Evolutionary conservation across 2,113 vertebrate genomes (phyloP).

Genomic region (Phoenicopterus ruber): DNA sequence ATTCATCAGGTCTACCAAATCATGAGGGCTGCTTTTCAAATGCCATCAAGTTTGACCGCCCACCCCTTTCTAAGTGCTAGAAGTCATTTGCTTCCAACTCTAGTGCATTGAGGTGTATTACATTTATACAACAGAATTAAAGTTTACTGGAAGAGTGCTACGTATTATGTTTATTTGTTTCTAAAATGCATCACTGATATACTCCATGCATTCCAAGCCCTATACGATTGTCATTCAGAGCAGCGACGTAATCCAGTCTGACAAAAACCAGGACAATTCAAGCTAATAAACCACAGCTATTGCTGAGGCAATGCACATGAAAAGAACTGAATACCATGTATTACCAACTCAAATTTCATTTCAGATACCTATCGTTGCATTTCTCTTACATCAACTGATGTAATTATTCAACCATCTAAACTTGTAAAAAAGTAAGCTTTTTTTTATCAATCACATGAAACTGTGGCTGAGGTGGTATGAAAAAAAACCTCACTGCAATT

Average conservation of each 20-base stretch:
- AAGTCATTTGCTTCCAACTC: not conserved
- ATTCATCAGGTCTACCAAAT: not conserved
- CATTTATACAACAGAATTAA: not conserved
- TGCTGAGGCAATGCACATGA: not conserved
- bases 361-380: not conserved
- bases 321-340: not conserved
- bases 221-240: not conserved
- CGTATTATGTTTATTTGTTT: not conserved
- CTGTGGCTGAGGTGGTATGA: not conserved
- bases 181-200: not conserved
- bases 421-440: not conserved
- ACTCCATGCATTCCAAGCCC: not conserved
- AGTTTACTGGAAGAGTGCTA: not conserved
- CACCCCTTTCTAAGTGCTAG: not conserved
- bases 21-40: not conserved
- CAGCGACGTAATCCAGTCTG: not conserved
- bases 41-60: not conserved
- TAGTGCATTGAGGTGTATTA: not conserved
- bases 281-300: not conserved
- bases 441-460: not conserved
- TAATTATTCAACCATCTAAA: not conserved
- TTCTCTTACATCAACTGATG: not conserved
- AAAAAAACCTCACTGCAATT: not conserved
- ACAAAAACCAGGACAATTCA: not conserved
- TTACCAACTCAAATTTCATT: not conserved